Percentiles rank a stretch among this genome's conserved stretches.
phyloP scores from a whole-genome alignment of 2,113 vertebrate species.

The Ceyx margarethae region DNA sequence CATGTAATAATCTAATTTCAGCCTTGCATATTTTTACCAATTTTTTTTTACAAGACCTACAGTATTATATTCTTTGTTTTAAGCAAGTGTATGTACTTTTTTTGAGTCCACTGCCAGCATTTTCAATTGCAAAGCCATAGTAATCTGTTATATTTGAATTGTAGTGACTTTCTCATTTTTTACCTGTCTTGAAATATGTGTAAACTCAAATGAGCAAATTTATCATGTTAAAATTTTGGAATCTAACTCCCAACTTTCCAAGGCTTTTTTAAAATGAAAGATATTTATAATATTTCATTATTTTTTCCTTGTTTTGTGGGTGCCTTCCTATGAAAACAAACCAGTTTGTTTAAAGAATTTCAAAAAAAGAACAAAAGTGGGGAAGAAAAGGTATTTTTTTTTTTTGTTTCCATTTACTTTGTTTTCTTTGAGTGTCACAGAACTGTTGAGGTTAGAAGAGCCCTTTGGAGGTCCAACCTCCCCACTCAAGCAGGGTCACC shows the following conservation, averaged over 20 bases:
- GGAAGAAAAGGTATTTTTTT: not conserved
- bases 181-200: not conserved
- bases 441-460: not conserved
- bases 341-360: not conserved
- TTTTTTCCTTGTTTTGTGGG: not conserved
- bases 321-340: not conserved
- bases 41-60: not conserved
- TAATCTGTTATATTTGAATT: not conserved
- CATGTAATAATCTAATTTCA: not conserved
- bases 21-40: not conserved
- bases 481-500: too few relatives aligned
- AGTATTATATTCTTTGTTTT: not conserved
- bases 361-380: not conserved
- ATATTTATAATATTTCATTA: not conserved
- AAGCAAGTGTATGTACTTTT: not conserved
- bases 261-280: not conserved
- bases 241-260: not conserved
- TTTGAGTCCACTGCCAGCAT: not conserved
- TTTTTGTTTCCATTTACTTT: not conserved
- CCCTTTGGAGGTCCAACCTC: not conserved
- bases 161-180: not conserved
- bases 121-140: not conserved
- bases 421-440: not conserved
- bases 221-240: not conserved
- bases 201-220: not conserved